These are phyloP conservation scores for Brotula barbata DNA, from an alignment of 2,797 vertebrate species.

Conservation along the genomic window DNA sequence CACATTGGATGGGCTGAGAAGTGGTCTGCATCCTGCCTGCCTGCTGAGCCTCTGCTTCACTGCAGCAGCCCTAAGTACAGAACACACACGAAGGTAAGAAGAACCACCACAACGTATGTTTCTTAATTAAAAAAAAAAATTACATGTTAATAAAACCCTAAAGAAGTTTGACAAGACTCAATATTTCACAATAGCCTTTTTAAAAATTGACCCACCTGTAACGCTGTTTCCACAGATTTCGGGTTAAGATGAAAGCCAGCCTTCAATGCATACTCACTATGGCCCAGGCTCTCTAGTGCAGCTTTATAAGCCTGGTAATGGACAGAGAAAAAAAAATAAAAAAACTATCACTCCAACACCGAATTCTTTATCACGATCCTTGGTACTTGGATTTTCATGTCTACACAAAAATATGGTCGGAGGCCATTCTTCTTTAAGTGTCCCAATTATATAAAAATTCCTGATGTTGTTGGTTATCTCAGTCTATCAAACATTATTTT, in stretches of 20 bases:
- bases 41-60: conserved; percentile 96
- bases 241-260: conserved; percentile 97
- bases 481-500: too few relatives aligned
- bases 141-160: too few relatives aligned
- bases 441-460: too few relatives aligned
- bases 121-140: too few relatives aligned
- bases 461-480: too few relatives aligned
- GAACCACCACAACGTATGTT: too few relatives aligned
- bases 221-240: conserved; percentile 91
- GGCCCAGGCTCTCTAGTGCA: conserved; percentile 94
- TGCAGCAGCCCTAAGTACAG: conserved; percentile 87
- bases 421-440: too few relatives aligned
- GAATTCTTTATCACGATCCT: neutral
- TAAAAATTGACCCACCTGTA: conserved; percentile 82
- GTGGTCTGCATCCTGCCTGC: conserved; percentile 94
- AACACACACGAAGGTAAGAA: conserved; percentile 16
- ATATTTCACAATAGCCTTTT: too few relatives aligned
- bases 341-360: conserved; percentile 2
- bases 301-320: conserved; percentile 88
- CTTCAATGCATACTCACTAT: conserved; percentile 97
- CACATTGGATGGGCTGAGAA: conserved; percentile 95
- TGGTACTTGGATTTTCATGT: neutral
- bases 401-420: too few relatives aligned
- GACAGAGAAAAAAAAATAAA: conserved; percentile 1
- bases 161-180: too few relatives aligned